Conservation (phyloP, 2,113 vertebrate species). For the Bubo bubo region DNA sequence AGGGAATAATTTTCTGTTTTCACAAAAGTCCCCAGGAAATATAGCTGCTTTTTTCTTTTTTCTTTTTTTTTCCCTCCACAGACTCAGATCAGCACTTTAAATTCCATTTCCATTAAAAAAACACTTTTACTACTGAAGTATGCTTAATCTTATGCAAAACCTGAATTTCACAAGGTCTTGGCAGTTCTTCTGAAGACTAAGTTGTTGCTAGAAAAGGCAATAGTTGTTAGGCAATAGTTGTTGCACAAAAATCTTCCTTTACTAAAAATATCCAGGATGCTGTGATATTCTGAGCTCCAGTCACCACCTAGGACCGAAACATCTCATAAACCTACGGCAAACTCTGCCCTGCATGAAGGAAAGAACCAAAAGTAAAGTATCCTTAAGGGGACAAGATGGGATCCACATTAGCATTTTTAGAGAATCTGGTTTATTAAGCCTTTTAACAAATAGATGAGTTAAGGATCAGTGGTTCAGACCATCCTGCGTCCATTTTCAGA, state of each 20-base stretch:
- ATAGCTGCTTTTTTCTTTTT: not conserved
- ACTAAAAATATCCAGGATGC: not conserved
- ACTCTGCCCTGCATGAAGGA: not conserved
- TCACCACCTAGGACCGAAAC: not conserved
- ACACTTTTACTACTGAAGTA: not conserved
- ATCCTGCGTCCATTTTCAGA: not conserved
- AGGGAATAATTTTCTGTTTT: not conserved
- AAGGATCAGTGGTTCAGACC: not conserved
- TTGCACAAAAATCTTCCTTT: slow-evolving; percentile 13
- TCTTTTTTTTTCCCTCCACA: not conserved
- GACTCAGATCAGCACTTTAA: not conserved
- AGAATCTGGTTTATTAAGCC: not conserved
- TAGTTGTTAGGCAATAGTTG: not conserved
- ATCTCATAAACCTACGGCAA: not conserved
- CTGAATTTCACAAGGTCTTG: slow-evolving; percentile 20
- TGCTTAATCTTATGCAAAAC: slow-evolving; percentile 1
- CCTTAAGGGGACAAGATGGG: not conserved
- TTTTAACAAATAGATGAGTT: not conserved
- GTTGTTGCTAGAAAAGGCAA: slow-evolving; percentile 23
- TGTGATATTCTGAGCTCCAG: slow-evolving; percentile 27
- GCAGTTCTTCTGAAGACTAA: not conserved
- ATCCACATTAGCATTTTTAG: not conserved
- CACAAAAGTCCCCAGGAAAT: not conserved
- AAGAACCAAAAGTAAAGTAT: not conserved
- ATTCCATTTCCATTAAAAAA: not conserved